Evolutionary conservation across 2,797 vertebrate species (phyloP).

Genomic region (Hydrophis major): DNA sequence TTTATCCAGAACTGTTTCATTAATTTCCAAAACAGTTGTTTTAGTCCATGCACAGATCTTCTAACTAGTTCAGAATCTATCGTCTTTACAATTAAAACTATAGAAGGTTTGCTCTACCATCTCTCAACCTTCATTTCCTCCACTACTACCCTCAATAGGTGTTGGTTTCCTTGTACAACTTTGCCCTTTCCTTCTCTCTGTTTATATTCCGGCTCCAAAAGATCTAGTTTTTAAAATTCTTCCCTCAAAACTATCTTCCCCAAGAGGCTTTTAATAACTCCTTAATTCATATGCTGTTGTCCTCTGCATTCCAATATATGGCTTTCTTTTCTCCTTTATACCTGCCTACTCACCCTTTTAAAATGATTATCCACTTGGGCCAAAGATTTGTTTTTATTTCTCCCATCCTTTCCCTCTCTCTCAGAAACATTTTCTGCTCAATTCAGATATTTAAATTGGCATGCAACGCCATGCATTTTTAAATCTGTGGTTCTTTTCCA

Average conservation of each 20-base stretch:
- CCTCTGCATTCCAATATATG: background rate
- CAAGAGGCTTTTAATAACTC: background rate
- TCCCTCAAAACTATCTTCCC: background rate
- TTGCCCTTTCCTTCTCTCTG: background rate
- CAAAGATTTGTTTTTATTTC: background rate
- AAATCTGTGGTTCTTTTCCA: background rate
- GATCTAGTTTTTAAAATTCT: background rate
- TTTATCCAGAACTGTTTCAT: background rate
- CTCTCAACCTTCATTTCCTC: background rate
- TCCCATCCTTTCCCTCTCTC: background rate
- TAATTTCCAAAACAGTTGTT: background rate
- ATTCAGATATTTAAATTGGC: background rate
- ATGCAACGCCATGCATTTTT: background rate
- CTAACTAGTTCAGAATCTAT: background rate
- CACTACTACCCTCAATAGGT: background rate
- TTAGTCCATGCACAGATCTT: background rate
- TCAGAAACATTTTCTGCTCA: background rate
- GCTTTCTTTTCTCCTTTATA: background rate
- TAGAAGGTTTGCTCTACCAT: background rate
- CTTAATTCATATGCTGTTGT: background rate
- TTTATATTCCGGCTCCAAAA: background rate
- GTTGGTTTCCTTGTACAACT: background rate
- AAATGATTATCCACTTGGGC: background rate
- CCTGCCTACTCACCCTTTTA: background rate
- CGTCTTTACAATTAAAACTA: background rate